These are phyloP conservation scores for Platypus cylindrus DNA, from an alignment of 2,888 invertebrate species.

Conservation along the genomic window DNA sequence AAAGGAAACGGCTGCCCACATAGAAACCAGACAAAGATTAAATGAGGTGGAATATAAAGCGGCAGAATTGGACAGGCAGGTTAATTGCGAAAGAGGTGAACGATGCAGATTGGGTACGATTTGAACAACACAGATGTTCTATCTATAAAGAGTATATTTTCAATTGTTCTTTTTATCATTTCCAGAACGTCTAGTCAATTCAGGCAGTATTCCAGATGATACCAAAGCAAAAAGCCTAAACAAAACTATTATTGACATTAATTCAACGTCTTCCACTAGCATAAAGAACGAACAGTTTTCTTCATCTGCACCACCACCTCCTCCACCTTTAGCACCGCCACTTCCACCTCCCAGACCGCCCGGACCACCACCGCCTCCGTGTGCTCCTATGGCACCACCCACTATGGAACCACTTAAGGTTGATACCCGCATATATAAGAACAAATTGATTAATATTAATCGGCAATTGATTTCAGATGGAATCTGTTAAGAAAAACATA, in stretches of 20 bases:
- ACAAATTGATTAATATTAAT: neutral
- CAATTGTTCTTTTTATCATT: constrained; percentile 3
- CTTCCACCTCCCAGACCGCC: constrained; percentile 47
- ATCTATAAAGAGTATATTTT: neutral
- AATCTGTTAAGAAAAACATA: constrained; percentile 67
- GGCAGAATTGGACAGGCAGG: constrained; percentile 41
- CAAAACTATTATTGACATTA: constrained; percentile 23
- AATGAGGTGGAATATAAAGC: constrained; percentile 44
- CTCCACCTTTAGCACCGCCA: constrained; percentile 31
- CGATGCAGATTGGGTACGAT: constrained; percentile 50
- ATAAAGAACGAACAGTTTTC: constrained; percentile 19
- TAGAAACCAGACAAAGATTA: constrained; percentile 62
- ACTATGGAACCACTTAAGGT: constrained; percentile 40
- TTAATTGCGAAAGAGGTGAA: constrained; percentile 68
- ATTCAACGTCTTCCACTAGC: constrained; percentile 7
- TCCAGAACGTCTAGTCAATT: constrained; percentile 70
- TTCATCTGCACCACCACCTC: constrained; percentile 31
- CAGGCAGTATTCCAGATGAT: constrained; percentile 87
- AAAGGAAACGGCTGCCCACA: constrained; percentile 75
- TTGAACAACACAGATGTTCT: constrained; percentile 30
- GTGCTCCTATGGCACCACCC: constrained; percentile 48
- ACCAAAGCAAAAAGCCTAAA: constrained; percentile 58
- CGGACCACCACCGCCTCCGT: constrained; percentile 47
- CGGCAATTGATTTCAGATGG: constrained; percentile 22
- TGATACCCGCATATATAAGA: neutral